Evolutionary conservation across 2,113 vertebrate genomes (phyloP).

Genomic region (Pteruthius melanotis): DNA sequence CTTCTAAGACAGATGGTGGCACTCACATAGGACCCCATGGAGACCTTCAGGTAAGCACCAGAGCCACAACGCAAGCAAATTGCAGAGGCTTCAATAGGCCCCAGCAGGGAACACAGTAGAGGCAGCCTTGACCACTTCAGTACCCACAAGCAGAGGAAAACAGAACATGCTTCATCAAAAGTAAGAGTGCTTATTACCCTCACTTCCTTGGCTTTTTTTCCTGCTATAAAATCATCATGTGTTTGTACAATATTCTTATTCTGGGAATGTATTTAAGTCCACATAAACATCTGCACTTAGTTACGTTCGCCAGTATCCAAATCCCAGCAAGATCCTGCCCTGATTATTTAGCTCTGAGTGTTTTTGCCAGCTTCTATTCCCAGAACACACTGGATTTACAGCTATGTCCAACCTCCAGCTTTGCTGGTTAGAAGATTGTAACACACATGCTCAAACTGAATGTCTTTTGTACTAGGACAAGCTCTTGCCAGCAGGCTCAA

Average conservation of each 20-base stretch:
- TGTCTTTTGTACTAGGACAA: neutral
- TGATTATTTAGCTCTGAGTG: constrained; percentile 32
- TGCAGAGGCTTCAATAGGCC: neutral
- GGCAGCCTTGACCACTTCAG: neutral
- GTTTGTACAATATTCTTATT: constrained; percentile 26
- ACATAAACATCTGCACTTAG: constrained; percentile 55
- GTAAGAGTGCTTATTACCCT: neutral
- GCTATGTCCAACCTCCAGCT: neutral
- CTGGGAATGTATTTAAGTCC: constrained; percentile 27
- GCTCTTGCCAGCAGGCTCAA: constrained; percentile 24
- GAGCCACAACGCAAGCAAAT: neutral
- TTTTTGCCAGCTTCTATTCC: constrained; percentile 63
- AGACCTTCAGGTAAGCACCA: neutral
- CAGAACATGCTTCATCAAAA: neutral
- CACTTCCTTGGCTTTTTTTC: neutral
- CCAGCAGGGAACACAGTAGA: neutral
- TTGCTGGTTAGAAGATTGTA: neutral
- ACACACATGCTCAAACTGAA: neutral
- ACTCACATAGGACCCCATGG: neutral
- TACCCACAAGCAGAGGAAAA: neutral
- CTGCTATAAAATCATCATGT: neutral
- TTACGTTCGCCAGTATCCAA: constrained; percentile 11
- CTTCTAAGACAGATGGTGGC: neutral
- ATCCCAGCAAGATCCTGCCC: constrained; percentile 4
- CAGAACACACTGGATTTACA: constrained; percentile 39